Conservation (phyloP, 2,113 vertebrate genomes). For the Rhegmatorhina hoffmannsi region DNA sequence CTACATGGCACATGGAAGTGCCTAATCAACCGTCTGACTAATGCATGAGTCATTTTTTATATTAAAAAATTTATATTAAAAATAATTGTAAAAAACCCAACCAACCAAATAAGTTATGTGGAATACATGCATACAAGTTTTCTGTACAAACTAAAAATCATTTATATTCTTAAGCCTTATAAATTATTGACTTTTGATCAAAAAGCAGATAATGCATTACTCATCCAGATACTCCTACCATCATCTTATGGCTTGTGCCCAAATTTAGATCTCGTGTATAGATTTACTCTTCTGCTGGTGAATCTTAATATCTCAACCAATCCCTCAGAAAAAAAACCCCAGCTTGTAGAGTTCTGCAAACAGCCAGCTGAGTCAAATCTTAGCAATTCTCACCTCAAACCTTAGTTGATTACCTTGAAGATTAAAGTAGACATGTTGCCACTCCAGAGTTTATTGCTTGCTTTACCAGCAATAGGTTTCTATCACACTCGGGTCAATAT, state of each 20-base stretch:
- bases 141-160: neutral
- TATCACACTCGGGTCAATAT: slow-evolving; percentile 35
- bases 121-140: neutral
- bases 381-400: neutral
- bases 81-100: neutral
- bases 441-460: slow-evolving; percentile 42
- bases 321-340: neutral
- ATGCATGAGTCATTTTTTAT: neutral
- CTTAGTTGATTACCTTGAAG: slow-evolving; percentile 59
- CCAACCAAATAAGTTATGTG: neutral
- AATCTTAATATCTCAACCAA: neutral
- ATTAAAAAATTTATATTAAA: slow-evolving; percentile 7
- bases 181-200: neutral
- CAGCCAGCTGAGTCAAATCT: neutral
- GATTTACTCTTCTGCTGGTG: neutral
- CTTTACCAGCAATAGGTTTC: slow-evolving; percentile 23
- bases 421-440: slow-evolving; percentile 49
- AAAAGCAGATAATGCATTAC: neutral
- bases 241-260: neutral
- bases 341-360: neutral
- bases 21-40: neutral
- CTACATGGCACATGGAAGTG: neutral
- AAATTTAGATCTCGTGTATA: neutral
- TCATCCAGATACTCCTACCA: neutral
- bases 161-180: neutral